Evolutionary conservation across 2,113 vertebrate species (phyloP), one percentile per base, ranked within the genome.

Genomic region (Anser brachyrhynchus): DNA sequence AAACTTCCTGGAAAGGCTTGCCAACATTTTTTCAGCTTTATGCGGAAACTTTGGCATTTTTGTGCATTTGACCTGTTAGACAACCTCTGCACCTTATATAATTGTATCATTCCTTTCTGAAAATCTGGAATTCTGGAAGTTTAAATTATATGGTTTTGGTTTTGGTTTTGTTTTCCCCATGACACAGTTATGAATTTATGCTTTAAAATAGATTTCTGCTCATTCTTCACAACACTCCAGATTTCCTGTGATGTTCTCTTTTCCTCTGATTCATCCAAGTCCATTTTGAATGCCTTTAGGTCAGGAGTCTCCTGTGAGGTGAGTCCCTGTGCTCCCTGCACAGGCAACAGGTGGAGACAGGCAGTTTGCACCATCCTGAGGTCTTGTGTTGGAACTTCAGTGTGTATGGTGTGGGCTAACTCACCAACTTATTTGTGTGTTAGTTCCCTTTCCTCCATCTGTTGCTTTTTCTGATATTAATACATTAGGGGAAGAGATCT

Each of bases 321-420:
- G 85, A 49, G 35, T 7, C 9, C 6, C 10, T 62, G 37, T 54
- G 19, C n/a, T 79, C 13, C 18, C 3, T 1, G 33, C 54, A 73
- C 41, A 51, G 21, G 13, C 26, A 52, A 12, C 8, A 37, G 33
- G 15, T 35, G 61, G 81, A 35, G 44, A 31, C 20, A 54, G 35
- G 20, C 51, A 73, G 23, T 28, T 85, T 3, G 2, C 7, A 66
- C 23, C 35, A 13, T 54, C 33, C 31, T 37, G 11, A 80, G 28
- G 9, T 41, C 31, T 66, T 93, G 66, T 3, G 0, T n/a, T 71
- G 79, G 21, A 77, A 66, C 0, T 0, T 10, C 19, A 19, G 0
- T 41, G 8, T 0, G 0, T 76, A 58, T 1, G 1, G 5, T 58
- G 23, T 37, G 23, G 21, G 16, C 35, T 92, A 58, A 73, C 26